Conservation (phyloP, 1,140 invertebrate species). For the Pararge aegeria region DNA sequence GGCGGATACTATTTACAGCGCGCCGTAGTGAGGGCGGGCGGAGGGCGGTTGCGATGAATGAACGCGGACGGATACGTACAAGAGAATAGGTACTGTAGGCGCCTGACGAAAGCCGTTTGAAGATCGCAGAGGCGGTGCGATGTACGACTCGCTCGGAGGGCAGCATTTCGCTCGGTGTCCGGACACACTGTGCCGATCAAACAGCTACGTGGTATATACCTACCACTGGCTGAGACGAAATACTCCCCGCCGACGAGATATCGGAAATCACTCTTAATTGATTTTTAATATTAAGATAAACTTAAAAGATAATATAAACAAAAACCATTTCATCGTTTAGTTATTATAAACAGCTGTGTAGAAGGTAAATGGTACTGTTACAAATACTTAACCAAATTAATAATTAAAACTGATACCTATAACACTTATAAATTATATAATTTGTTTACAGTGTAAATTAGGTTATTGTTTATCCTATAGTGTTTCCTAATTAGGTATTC, state of each 20-base stretch:
- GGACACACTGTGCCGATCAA: conserved; percentile 41
- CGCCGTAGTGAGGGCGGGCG: conserved; percentile 52
- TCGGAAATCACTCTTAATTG: conserved; percentile 32
- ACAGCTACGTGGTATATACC: conserved; percentile 16
- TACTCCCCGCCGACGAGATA: conserved; percentile 52
- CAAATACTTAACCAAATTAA: too few relatives aligned
- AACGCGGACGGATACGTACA: conserved; percentile 63
- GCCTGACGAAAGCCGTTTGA: conserved; percentile 63
- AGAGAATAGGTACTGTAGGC: conserved; percentile 69
- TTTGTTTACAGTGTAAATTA: too few relatives aligned
- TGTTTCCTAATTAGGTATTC: too few relatives aligned
- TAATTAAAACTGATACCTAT: too few relatives aligned
- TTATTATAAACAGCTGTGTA: too few relatives aligned
- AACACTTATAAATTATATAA: too few relatives aligned
- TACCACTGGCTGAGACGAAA: conserved; percentile 22
- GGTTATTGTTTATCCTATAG: too few relatives aligned
- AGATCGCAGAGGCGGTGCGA: conserved; percentile 61
- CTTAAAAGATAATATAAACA: too few relatives aligned
- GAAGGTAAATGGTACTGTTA: too few relatives aligned
- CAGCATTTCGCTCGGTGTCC: conserved; percentile 62
- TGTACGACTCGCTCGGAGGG: conserved; percentile 57
- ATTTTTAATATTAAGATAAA: conserved; percentile 29
- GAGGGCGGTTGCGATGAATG: conserved; percentile 63
- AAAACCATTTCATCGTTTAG: too few relatives aligned
- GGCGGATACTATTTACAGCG: conserved; percentile 70